These are phyloP conservation scores for Stylophora pistillata DNA, from an alignment of 64 coral and sea anemone genomes.

Conservation along the genomic window DNA sequence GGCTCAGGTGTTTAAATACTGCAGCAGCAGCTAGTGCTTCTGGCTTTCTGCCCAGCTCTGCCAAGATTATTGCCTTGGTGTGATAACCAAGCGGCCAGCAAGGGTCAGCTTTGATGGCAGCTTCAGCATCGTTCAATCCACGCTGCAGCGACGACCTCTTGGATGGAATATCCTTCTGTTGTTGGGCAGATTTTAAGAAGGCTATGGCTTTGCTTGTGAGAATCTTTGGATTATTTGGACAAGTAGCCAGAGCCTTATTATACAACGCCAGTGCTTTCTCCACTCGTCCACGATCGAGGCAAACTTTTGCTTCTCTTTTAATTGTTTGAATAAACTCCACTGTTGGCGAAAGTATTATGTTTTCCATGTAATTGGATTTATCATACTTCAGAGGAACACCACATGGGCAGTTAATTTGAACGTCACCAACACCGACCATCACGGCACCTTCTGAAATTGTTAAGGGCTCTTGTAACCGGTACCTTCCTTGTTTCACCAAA, in stretches of 20 bases:
- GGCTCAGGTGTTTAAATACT: not conserved
- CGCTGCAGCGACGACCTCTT: not conserved
- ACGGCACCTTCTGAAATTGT: not conserved
- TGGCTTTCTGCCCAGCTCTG: not conserved
- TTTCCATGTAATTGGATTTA: slow-evolving; percentile 5
- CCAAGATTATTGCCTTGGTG: not conserved
- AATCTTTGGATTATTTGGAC: slow-evolving; percentile 4
- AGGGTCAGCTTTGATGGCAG: not conserved
- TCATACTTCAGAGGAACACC: not conserved
- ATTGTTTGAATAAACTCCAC: not conserved
- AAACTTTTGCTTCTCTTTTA: not conserved
- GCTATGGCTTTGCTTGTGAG: not conserved
- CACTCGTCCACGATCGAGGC: not conserved
- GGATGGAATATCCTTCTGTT: not conserved
- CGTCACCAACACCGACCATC: not conserved
- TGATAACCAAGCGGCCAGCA: not conserved
- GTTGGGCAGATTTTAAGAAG: not conserved
- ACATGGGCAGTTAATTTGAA: not conserved
- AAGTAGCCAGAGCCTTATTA: not conserved
- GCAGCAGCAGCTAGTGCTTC: slow-evolving; percentile 5
- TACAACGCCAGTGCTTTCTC: not conserved
- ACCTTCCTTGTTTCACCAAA: slow-evolving; percentile 2
- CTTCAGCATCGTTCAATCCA: not conserved
- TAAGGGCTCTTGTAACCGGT: not conserved
- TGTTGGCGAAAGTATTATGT: slow-evolving; percentile 6